A percentile compares a stretch with the other conserved stretches of the same genome.
Evolutionary conservation across 2,797 vertebrate species (phyloP).

Genomic region (Psittacula derbiana): DNA sequence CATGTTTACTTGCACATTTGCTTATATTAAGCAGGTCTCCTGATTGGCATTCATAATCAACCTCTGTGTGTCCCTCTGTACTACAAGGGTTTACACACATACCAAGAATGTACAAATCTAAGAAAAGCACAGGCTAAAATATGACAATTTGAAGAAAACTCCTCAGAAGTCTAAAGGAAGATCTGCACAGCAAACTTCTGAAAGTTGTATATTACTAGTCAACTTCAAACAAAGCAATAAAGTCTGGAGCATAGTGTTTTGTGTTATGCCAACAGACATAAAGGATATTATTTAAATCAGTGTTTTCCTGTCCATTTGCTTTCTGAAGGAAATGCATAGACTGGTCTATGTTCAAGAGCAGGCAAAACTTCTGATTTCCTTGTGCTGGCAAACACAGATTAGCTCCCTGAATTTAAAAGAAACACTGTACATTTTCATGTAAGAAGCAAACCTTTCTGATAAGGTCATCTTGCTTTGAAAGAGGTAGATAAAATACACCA

Average conservation of each 20-base stretch:
- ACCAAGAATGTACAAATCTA: slow-evolving; percentile 5
- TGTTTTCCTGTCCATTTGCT: slow-evolving; percentile 57
- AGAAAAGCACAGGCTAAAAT: slow-evolving; percentile 28
- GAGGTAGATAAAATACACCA: neutral
- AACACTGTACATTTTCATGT: slow-evolving; percentile 13
- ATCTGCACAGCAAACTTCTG: neutral
- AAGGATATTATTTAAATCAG: slow-evolving; percentile 42
- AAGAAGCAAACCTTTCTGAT: slow-evolving; percentile 22
- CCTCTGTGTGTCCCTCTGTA: neutral
- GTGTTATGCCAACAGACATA: slow-evolving; percentile 30
- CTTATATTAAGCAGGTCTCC: neutral
- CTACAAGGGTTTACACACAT: neutral
- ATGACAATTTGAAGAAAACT: slow-evolving; percentile 18
- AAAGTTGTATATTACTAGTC: neutral
- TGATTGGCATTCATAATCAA: neutral
- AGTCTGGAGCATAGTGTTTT: neutral
- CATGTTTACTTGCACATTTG: neutral
- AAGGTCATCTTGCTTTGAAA: slow-evolving; percentile 6
- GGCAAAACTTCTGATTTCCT: slow-evolving; percentile 44
- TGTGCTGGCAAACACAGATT: neutral
- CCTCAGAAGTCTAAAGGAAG: slow-evolving; percentile 20
- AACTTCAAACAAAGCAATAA: slow-evolving; percentile 41
- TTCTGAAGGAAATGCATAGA: slow-evolving; percentile 42
- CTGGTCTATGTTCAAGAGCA: slow-evolving; percentile 53
- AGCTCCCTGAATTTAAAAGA: slow-evolving; percentile 24